Base-by-base conservation (phyloP, 2,888 invertebrate species). In the Diachrysia chrysitis region DNA sequence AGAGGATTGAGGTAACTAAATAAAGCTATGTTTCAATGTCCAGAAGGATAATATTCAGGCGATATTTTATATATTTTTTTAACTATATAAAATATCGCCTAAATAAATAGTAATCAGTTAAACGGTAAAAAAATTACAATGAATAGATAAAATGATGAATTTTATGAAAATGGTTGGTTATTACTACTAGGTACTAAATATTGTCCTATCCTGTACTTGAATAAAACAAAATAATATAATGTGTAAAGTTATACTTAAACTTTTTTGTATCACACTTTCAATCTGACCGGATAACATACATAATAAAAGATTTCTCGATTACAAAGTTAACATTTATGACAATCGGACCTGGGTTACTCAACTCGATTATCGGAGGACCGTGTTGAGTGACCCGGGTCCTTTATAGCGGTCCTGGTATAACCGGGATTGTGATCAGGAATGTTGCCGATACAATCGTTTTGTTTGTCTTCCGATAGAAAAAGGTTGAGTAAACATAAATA, bases 341-440 rank as follows among this genome's bases (percentile, higher is more conserved):
- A 42, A 42, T 71, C 69, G 66, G 71, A 71, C 76, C 74, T 63
- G 60, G 59, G 56, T 73, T 56, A 57, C 64, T 75, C 66, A 68
- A 81, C 77, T 73, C 81, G 67, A 81, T 81, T 81, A 81, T 64
- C 63, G 56, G 71, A 66, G 70, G 63, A 69, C 73, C 73, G 72
- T 78, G 71, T 77, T 59, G 74, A 69, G 56, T 65, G 80, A 69
- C 75, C 73, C 71, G 60, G 32, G 57, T 60, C 37, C 69, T 81
- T 78, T 81, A 81, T 81, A 60, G 73, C 69, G 76, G 78, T 71
- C 68, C 48, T 25, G 71, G 54, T 78, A 76, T 70, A 59, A 59
- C 58, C 62, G 56, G 68, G 57, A 72, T 58, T 62, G 67, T 58
- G 68, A 70, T 63, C 70, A 48, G 66, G 74, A 81, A 76, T 78